Percentiles rank a stretch among this genome's conserved stretches.
phyloP scores from a whole-genome alignment of 2,888 invertebrate species.

The Scaeva pyrastri region DNA sequence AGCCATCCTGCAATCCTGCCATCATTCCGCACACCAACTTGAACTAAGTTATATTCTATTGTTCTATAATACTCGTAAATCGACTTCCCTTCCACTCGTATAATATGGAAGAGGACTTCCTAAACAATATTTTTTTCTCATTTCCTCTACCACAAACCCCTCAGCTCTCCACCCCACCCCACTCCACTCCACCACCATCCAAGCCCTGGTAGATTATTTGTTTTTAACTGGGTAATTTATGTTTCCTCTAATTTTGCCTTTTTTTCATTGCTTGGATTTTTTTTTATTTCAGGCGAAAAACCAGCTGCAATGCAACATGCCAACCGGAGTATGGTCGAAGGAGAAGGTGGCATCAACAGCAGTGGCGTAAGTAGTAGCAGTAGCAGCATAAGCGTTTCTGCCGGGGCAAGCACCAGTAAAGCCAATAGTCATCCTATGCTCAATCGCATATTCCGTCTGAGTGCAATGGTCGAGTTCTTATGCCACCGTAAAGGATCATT shows the following conservation, averaged over 20 bases:
- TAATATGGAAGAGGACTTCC: not conserved
- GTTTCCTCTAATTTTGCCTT: conserved; percentile 26
- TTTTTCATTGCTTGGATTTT: conserved; percentile 10
- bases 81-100: no score
- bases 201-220: conserved; percentile 43
- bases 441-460: conserved; percentile 72
- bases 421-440: conserved; percentile 71
- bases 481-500: conserved; percentile 65
- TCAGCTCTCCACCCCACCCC: not conserved
- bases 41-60: conserved; percentile 14
- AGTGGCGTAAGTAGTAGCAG: conserved; percentile 75
- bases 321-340: conserved; percentile 82
- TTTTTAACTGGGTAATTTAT: conserved; percentile 48
- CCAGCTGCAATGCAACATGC: conserved; percentile 84
- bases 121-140: conserved; percentile 20
- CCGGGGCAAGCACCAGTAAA: conserved; percentile 68
- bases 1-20: not conserved
- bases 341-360: conserved; percentile 78
- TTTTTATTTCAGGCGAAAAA: conserved; percentile 80
- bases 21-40: not conserved
- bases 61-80: conserved; percentile 3
- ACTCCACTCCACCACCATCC: not conserved
- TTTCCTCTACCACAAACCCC: conserved; percentile 9
- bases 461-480: conserved; percentile 70
- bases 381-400: conserved; percentile 69